phyloP scores from a whole-genome alignment of 2,888 invertebrate species.

The Zhuqinia jingwanae region DNA sequence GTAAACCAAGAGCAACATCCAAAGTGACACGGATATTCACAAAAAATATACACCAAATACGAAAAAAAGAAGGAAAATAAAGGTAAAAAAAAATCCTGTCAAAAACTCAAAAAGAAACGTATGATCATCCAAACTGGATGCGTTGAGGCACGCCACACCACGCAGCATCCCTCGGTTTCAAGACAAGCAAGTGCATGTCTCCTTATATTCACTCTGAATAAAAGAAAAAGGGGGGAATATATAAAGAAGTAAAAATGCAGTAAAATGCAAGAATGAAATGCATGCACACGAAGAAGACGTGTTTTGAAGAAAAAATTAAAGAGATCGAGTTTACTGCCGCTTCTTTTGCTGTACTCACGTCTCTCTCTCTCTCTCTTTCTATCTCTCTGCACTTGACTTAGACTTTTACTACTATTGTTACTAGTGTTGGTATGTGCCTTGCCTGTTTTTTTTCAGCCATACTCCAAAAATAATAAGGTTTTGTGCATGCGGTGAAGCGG shows the following conservation, averaged over 20 bases:
- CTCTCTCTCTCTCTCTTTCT: neutral
- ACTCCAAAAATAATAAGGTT: neutral
- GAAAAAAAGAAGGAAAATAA: conserved; percentile 4
- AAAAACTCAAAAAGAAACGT: conserved; percentile 29
- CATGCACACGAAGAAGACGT: conserved; percentile 41
- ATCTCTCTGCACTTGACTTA: conserved; percentile 41
- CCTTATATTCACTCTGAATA: too few relatives aligned
- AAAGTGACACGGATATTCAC: conserved; percentile 20
- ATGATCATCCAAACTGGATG: conserved; percentile 38
- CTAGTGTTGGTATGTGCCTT: neutral
- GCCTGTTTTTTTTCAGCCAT: neutral
- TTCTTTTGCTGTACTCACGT: neutral
- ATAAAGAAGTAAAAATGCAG: conserved; percentile 41
- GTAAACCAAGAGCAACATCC: neutral
- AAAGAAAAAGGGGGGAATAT: conserved; percentile 10
- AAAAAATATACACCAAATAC: neutral
- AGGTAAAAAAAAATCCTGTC: conserved; percentile 36
- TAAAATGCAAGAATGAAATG: conserved; percentile 60
- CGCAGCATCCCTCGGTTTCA: neutral
- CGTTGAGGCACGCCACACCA: conserved; percentile 8
- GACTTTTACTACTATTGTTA: conserved; percentile 40
- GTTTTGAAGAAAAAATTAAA: neutral
- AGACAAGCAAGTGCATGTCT: conserved; percentile 36
- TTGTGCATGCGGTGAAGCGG: conserved; percentile 45
- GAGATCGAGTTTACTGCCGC: conserved; percentile 39